These are phyloP conservation scores for Chondrilla cf. caribensis DNA, from an alignment of 37 sponge, comb jelly and placozoan species.

Conservation along the genomic window DNA sequence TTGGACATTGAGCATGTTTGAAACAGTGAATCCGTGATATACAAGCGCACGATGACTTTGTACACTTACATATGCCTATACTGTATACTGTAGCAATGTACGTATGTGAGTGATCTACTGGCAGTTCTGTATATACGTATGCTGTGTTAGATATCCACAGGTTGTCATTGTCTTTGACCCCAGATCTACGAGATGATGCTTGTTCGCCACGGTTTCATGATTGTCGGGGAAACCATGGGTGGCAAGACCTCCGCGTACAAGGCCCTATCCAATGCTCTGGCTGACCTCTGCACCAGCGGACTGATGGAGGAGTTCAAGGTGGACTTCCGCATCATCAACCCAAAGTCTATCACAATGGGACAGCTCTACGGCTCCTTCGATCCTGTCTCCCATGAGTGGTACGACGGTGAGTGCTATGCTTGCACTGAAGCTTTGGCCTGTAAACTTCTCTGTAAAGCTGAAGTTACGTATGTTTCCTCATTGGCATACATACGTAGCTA, in stretches of 20 bases:
- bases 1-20: not conserved
- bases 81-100: too few relatives aligned
- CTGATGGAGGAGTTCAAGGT: slow-evolving; percentile 93
- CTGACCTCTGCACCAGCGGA: slow-evolving; percentile 83
- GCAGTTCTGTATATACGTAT: too few relatives aligned
- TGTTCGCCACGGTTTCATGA: slow-evolving; percentile 99
- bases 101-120: too few relatives aligned
- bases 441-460: too few relatives aligned
- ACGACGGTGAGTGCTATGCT: slow-evolving; percentile 68
- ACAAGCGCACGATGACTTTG: not conserved
- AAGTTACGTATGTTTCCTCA: too few relatives aligned
- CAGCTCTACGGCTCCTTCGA: slow-evolving; percentile 96
- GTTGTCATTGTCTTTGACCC: not conserved
- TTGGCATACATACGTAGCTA: too few relatives aligned
- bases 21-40: not conserved
- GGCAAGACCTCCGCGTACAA: slow-evolving; percentile 95
- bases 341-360: slow-evolving; percentile 93
- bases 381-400: slow-evolving; percentile 98
- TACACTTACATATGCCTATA: not conserved
- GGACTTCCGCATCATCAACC: slow-evolving; percentile 83
- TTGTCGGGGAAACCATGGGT: slow-evolving; percentile 95
- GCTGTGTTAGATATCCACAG: not conserved
- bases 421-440: not conserved
- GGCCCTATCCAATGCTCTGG: slow-evolving; percentile 86
- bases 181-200: slow-evolving; percentile 99